A percentile compares a stretch with the other conserved stretches of the same genome.
Conservation (phyloP, 2,797 vertebrate species). For the Crenuchus spilurus region DNA sequence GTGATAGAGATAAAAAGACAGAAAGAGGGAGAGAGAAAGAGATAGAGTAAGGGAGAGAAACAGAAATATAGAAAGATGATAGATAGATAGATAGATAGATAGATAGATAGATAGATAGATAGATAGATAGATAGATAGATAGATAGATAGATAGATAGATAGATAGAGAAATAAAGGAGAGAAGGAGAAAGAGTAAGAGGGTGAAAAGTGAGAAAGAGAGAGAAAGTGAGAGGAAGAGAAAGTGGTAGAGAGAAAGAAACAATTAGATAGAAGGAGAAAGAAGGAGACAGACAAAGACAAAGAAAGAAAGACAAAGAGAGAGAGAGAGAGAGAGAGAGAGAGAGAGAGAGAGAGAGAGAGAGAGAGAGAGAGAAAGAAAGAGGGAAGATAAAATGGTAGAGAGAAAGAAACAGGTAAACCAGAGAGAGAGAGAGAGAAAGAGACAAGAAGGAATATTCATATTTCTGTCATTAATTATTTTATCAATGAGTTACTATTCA, state of each 20-base stretch:
- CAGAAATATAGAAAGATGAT: background rate
- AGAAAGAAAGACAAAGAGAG: too few species aligned
- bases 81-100: too few species aligned
- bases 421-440: background rate
- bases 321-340: background rate
- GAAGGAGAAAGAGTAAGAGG: background rate
- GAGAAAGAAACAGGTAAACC: too few species aligned
- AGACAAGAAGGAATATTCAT: background rate
- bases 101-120: background rate
- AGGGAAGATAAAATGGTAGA: too few species aligned
- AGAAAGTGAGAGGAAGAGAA: background rate
- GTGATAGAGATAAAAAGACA: too few species aligned
- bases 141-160: too few species aligned
- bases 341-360: background rate
- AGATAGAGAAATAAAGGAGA: too few species aligned
- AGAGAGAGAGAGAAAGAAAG: constrained; percentile 15
- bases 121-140: background rate
- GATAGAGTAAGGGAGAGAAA: background rate
- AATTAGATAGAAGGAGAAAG: background rate
- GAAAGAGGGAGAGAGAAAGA: background rate
- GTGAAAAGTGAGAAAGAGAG: too few species aligned
- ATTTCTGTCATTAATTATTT: too few species aligned
- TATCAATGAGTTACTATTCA: too few species aligned
- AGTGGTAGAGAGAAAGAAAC: background rate
- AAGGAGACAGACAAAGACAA: constrained; percentile 4